phyloP scores from a whole-genome alignment of 2,113 vertebrate genomes.

The Istiophorus platypterus region DNA sequence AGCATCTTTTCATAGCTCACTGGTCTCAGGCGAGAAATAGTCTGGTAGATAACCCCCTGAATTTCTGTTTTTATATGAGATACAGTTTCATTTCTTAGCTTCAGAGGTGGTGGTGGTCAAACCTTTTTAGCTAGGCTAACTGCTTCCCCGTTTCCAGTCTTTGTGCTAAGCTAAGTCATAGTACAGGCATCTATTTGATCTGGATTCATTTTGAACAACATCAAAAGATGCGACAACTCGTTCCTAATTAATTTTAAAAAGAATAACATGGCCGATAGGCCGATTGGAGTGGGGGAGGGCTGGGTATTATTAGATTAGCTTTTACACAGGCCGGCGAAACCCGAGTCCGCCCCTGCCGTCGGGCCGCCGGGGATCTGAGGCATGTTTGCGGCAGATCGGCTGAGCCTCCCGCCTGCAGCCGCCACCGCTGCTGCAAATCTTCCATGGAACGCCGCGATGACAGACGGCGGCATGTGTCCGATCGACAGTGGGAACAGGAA shows the following conservation, averaged over 20 bases:
- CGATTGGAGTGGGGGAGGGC: too few relatives aligned
- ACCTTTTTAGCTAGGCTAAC: too few relatives aligned
- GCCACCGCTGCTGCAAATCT: constrained; percentile 53
- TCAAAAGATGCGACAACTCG: not conserved
- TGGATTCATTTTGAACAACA: not conserved
- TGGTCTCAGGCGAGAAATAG: not conserved
- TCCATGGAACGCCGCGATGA: constrained; percentile 41
- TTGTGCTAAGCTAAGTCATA: too few relatives aligned
- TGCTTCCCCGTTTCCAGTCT: not conserved
- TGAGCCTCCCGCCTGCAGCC: constrained; percentile 31
- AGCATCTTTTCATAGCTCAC: not conserved
- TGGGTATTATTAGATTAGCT: constrained; percentile 8
- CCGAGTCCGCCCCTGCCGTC: not conserved
- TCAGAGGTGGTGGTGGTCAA: too few relatives aligned
- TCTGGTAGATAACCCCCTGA: not conserved
- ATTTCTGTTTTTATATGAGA: not conserved
- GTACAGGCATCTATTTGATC: not conserved
- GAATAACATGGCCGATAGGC: too few relatives aligned
- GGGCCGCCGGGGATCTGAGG: too few relatives aligned
- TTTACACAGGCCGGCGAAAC: constrained; percentile 6
- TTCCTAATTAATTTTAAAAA: not conserved
- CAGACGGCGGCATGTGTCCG: constrained; percentile 34
- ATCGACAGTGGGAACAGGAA: not conserved
- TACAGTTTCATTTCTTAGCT: too few relatives aligned
- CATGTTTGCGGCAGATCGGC: too few relatives aligned